Percentiles rank a stretch among this genome's conserved stretches.
These are phyloP conservation scores for Sclerurus mexicanus DNA, from an alignment of 2,113 vertebrate genomes.

Conservation along the genomic window DNA sequence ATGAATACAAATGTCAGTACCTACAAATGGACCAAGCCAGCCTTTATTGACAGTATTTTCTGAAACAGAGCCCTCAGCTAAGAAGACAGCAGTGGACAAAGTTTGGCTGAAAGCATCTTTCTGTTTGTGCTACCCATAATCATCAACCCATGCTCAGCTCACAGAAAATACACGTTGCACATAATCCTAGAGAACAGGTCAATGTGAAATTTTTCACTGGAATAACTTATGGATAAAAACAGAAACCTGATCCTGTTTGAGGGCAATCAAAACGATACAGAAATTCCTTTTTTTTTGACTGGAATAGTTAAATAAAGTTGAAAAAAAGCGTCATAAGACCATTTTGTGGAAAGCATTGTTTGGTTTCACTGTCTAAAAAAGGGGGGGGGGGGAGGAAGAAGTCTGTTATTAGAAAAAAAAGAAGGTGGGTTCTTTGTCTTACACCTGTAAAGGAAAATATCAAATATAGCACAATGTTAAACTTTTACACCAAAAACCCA, in stretches of 20 bases:
- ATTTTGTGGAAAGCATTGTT: not conserved
- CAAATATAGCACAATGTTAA: not conserved
- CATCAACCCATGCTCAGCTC: not conserved
- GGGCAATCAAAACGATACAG: not conserved
- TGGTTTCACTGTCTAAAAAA: not conserved
- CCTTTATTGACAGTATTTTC: not conserved
- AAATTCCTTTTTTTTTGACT: not conserved
- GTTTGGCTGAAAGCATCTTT: not conserved
- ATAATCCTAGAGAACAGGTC: not conserved
- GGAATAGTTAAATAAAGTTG: not conserved
- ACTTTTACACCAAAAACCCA: not conserved
- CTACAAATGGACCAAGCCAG: not conserved
- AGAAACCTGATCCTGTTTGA: not conserved
- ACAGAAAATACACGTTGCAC: not conserved
- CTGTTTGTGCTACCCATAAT: not conserved
- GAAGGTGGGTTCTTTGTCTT: not conserved
- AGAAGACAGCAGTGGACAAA: not conserved
- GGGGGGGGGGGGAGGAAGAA: not conserved
- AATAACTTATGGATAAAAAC: not conserved
- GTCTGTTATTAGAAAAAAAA: not conserved
- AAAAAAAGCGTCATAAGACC: not conserved
- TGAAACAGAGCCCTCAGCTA: not conserved
- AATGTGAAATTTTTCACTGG: not conserved
- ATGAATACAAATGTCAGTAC: not conserved
- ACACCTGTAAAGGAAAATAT: not conserved